Evolutionary conservation across 2,888 invertebrate genomes (phyloP).

Genomic region (Xestobium rufovillosum): DNA sequence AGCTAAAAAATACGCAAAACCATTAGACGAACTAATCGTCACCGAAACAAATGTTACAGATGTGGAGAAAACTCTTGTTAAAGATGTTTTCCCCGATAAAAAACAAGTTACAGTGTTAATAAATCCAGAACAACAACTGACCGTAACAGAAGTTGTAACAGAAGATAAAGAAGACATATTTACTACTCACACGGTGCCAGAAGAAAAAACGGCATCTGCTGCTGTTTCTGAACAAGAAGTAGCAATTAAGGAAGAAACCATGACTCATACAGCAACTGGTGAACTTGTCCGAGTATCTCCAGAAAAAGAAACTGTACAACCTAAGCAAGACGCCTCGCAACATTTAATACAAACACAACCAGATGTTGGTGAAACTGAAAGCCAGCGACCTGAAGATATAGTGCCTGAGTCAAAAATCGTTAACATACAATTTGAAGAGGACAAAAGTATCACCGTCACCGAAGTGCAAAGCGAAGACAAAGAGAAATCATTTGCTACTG

Average conservation of each 20-base stretch:
- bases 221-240: slow-evolving; percentile 48
- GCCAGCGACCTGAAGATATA: slow-evolving; percentile 38
- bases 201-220: slow-evolving; percentile 47
- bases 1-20: slow-evolving; percentile 45
- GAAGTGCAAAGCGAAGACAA: slow-evolving; percentile 47
- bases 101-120: slow-evolving; percentile 49
- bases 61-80: slow-evolving; percentile 41
- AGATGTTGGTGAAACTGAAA: slow-evolving; percentile 48
- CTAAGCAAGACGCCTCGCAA: slow-evolving; percentile 43
- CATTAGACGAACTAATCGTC: slow-evolving; percentile 47
- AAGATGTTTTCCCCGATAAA: slow-evolving; percentile 49
- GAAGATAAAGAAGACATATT: slow-evolving; percentile 48
- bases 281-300: slow-evolving; percentile 42
- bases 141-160: slow-evolving; percentile 51
- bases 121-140: slow-evolving; percentile 52
- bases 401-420: slow-evolving; percentile 50
- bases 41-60: slow-evolving; percentile 51
- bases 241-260: slow-evolving; percentile 45
- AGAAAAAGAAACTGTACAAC: slow-evolving; percentile 40
- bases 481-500: slow-evolving; percentile 45
- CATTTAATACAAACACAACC: slow-evolving; percentile 44
- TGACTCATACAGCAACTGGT: slow-evolving; percentile 42
- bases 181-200: slow-evolving; percentile 37
- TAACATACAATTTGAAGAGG: slow-evolving; percentile 48
- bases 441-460: slow-evolving; percentile 53